phyloP scores from a whole-genome alignment of 2,113 vertebrate species.

The Myiozetetes cayanensis region DNA sequence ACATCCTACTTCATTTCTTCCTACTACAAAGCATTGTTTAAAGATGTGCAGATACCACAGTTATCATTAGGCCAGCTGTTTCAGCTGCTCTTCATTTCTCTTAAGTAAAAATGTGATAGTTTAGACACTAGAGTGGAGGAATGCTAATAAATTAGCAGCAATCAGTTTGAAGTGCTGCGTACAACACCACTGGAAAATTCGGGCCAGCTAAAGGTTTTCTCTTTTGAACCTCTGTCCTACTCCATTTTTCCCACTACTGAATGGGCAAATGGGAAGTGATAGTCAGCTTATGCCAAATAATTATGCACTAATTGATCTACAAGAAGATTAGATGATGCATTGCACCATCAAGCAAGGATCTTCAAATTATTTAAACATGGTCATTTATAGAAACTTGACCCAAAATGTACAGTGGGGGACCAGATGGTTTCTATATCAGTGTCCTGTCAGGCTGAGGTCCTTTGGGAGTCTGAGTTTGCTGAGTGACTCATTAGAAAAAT shows the following conservation, averaged over 20 bases:
- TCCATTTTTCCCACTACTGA: neutral
- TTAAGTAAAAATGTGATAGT: neutral
- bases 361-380: neutral
- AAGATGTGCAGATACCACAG: neutral
- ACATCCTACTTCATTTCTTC: neutral
- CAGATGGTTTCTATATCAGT: neutral
- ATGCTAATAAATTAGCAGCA: neutral
- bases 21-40: neutral
- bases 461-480: neutral
- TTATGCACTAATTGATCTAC: neutral
- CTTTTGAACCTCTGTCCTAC: neutral
- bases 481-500: neutral
- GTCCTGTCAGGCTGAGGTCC: neutral
- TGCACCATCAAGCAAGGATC: neutral
- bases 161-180: neutral
- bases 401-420: neutral
- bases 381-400: neutral
- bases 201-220: neutral
- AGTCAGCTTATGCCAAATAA: neutral
- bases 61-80: neutral
- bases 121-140: neutral
- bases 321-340: neutral
- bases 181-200: neutral
- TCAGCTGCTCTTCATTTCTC: neutral
- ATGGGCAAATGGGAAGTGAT: neutral